Evolutionary conservation across 1,140 invertebrate genomes (phyloP).

Genomic region (Apocrypta bakeri): DNA sequence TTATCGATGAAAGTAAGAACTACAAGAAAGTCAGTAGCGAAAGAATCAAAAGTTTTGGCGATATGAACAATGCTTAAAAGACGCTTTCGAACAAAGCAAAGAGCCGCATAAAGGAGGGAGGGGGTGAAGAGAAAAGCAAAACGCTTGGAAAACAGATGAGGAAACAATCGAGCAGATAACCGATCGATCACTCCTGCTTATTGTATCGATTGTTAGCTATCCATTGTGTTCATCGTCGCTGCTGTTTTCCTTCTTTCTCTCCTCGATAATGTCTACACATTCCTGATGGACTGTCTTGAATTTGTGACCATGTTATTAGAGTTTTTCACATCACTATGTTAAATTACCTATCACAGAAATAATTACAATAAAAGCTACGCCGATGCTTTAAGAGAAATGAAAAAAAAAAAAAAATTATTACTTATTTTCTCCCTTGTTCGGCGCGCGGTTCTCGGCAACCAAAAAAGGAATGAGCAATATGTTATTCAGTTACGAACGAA

Average conservation of each 20-base stretch:
- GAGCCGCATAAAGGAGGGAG: constrained; percentile 1
- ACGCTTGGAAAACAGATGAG: constrained; percentile 46
- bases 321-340: no score
- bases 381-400: no score
- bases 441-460: no score
- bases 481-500: no score
- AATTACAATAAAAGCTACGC: no score
- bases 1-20: no score
- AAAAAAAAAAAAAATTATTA: no score
- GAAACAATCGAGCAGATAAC: constrained; percentile 39
- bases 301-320: no score
- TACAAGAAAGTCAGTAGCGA: neutral
- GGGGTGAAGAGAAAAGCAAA: neutral
- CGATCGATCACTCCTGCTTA: constrained; percentile 11
- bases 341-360: no score
- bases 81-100: neutral
- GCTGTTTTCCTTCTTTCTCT: neutral
- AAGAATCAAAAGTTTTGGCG: neutral
- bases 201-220: neutral
- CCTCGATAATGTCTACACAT: neutral
- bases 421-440: no score
- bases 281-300: no score
- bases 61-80: constrained; percentile 48
- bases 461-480: neutral
- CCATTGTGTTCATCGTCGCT: neutral